Evolutionary conservation across 2,797 vertebrate species (phyloP).

Genomic region (Dendrocincla tyrannina): DNA sequence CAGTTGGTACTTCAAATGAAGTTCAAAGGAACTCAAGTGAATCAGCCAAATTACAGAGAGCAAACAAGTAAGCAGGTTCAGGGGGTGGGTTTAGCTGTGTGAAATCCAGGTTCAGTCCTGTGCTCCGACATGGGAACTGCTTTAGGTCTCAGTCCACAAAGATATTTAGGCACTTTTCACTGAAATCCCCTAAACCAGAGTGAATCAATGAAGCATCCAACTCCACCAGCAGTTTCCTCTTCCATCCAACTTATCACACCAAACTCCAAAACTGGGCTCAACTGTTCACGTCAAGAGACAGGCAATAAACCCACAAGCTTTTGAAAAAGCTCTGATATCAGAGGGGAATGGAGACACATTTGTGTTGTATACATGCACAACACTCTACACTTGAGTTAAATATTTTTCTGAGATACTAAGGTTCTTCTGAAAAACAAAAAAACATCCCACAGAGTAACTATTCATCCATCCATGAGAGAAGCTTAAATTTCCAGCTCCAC

Average conservation of each 20-base stretch:
- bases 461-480: not conserved
- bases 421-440: not conserved
- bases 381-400: not conserved
- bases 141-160: not conserved
- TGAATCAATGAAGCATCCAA: not conserved
- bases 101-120: not conserved
- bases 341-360: not conserved
- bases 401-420: not conserved
- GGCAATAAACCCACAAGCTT: not conserved
- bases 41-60: not conserved
- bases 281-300: not conserved
- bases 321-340: not conserved
- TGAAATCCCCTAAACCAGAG: not conserved
- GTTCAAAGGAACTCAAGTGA: not conserved
- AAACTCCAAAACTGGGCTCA: not conserved
- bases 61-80: not conserved
- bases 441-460: not conserved
- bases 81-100: not conserved
- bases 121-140: not conserved
- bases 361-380: fast-evolving
- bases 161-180: not conserved
- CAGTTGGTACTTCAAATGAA: not conserved
- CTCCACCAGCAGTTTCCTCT: not conserved
- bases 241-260: not conserved
- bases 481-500: not conserved